These are phyloP conservation scores for Colaptes auratus DNA, from an alignment of 2,113 vertebrate species.

Conservation along the genomic window DNA sequence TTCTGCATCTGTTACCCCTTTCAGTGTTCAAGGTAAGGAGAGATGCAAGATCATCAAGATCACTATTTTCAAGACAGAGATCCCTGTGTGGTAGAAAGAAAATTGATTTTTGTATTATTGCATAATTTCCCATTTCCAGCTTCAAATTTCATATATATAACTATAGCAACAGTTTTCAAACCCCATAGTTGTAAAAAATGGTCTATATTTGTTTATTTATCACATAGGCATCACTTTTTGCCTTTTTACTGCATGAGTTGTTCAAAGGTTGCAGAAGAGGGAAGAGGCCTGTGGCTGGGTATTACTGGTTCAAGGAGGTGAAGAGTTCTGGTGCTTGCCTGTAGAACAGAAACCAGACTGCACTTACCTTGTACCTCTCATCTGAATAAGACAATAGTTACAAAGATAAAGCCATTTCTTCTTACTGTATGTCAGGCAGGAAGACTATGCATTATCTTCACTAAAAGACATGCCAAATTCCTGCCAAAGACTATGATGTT, in stretches of 20 bases:
- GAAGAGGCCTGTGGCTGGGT: neutral
- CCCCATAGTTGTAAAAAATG: neutral
- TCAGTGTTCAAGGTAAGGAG: neutral
- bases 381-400: neutral
- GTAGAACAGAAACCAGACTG: neutral
- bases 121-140: neutral
- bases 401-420: neutral
- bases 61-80: neutral
- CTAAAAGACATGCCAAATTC: neutral
- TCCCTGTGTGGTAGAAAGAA: neutral
- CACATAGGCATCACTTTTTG: neutral
- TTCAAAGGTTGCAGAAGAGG: neutral
- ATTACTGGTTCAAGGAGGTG: neutral
- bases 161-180: neutral
- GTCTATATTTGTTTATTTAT: neutral
- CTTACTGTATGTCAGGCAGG: neutral
- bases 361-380: neutral
- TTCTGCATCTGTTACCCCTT: neutral
- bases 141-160: neutral
- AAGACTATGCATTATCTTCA: neutral
- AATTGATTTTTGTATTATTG: neutral
- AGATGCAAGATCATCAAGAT: neutral
- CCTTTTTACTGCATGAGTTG: neutral
- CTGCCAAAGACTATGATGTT: neutral
- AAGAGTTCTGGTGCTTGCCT: neutral